phyloP scores from a whole-genome alignment of 2,113 vertebrate genomes.

The Progne subis region DNA sequence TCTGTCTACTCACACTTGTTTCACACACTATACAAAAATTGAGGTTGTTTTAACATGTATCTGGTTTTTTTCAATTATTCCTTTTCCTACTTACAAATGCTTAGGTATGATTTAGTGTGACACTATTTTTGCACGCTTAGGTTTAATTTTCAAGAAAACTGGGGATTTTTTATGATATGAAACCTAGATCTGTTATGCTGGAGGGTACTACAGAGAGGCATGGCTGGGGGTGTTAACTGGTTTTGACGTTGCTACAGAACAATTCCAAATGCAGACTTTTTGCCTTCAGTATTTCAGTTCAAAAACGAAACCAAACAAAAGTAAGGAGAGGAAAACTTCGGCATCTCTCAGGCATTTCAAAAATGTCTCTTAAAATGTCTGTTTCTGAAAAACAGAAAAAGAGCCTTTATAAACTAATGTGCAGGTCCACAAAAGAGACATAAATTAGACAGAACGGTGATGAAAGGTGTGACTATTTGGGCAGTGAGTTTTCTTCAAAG shows the following conservation, averaged over 20 bases:
- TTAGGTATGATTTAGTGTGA: background rate
- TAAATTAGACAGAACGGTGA: background rate
- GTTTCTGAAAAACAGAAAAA: background rate
- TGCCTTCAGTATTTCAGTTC: background rate
- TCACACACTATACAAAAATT: background rate
- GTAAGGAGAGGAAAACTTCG: background rate
- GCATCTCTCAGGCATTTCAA: background rate
- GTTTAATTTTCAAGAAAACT: background rate
- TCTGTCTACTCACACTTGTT: background rate
- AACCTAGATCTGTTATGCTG: background rate
- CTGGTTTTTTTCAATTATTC: background rate
- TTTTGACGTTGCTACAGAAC: background rate
- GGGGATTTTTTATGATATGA: background rate
- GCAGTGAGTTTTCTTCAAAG: background rate
- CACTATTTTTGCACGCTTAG: background rate
- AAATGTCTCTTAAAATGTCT: background rate
- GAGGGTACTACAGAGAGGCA: background rate
- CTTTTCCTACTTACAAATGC: background rate
- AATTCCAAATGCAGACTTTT: background rate
- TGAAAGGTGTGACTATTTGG: background rate
- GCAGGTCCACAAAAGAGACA: background rate
- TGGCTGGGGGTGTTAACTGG: background rate
- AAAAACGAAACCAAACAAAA: background rate
- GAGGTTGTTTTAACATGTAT: accelerated
- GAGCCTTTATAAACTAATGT: background rate